A percentile compares a stretch with the other conserved stretches of the same genome.
These are phyloP conservation scores for Clistopyga incitator DNA, from an alignment of 2,888 invertebrate genomes.

Conservation along the genomic window DNA sequence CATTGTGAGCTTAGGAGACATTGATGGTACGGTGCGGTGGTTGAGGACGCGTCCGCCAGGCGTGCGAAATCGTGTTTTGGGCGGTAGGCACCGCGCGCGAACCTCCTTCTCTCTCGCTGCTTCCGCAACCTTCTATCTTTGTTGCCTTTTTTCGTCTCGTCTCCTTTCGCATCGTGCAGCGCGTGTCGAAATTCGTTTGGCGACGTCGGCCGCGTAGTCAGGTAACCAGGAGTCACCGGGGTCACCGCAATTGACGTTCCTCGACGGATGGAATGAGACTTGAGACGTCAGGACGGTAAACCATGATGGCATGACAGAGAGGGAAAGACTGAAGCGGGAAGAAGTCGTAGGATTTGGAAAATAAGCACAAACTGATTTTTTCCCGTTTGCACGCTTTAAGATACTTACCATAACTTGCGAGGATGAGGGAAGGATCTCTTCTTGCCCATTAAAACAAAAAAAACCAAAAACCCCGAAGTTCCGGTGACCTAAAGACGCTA, in stretches of 20 bases:
- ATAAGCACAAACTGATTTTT: slow-evolving; percentile 48
- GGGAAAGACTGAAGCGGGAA: slow-evolving; percentile 10
- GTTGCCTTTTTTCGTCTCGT: slow-evolving; percentile 14
- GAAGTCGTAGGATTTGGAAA: slow-evolving; percentile 1
- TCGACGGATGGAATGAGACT: slow-evolving; percentile 29
- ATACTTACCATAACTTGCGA: slow-evolving; percentile 48
- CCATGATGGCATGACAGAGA: slow-evolving; percentile 13
- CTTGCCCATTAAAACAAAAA: too few relatives aligned
- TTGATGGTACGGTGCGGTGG: not conserved
- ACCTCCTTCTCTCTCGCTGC: not conserved
- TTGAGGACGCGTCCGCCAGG: slow-evolving; percentile 4
- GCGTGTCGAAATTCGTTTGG: slow-evolving; percentile 70
- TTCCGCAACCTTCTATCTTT: not conserved
- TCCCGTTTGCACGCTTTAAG: slow-evolving; percentile 58
- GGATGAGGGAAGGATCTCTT: not conserved
- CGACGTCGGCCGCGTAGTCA: slow-evolving; percentile 3
- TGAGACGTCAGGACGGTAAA: not conserved
- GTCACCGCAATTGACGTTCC: slow-evolving; percentile 48
- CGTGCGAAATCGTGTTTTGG: slow-evolving; percentile 32
- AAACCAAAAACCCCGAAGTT: too few relatives aligned
- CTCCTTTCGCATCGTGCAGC: slow-evolving; percentile 56
- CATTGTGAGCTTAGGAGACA: not conserved
- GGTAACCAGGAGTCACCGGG: not conserved
- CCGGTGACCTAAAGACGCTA: too few relatives aligned
- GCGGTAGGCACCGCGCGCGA: not conserved